Evolutionary conservation across 2,888 invertebrate genomes (phyloP), one percentile per base, ranked within the genome.

Genomic region (Agonopterix heracliana): DNA sequence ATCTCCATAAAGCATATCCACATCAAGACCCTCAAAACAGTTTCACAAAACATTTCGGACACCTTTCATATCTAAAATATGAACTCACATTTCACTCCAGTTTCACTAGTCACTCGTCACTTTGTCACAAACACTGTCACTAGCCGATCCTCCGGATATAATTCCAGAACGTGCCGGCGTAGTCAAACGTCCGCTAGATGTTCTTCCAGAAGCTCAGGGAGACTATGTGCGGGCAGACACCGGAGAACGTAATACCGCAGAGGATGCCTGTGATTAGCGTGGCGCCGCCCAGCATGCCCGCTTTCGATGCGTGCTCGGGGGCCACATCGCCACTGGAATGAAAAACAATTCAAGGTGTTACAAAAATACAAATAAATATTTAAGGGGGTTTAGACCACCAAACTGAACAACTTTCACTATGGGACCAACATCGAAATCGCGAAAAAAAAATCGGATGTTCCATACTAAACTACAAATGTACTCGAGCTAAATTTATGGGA

Each of bases 221-320:
- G 0, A 93, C 91, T 14, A 95, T 64, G 58, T 80, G 73, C 11
- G 96, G 94, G 80, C 93, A 91, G 41, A 93, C 65, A 60, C 93
- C 90, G 0, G 95, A 92, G 73, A 94, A 93, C 0, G 78, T 65
- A 52, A 98, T 92, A n/a, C 98, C 98, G 8, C 85, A 68, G 53
- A 96, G 92, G 45, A 98, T 94, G 43, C 98, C 98, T 0, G 96
- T 93, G 35, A 98, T 94, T 1, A 99, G 90, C 66, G 94, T 94
- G 13, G 99, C 98, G 0, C 96, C 97, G 41, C 96, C 98, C 78
- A 97, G 95, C 99, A 99, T 99, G 50, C 98, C 98, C 0, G 98
- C 98, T 0, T 93, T 93, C 0, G 94, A 88, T 11, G 96, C 94
- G 75, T 96, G 90, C 66, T 95, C 93, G 0, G 93, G 92, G n/a